Evolutionary conservation across 2,113 vertebrate genomes (phyloP).

Genomic region (Pseudorectes ferrugineus): DNA sequence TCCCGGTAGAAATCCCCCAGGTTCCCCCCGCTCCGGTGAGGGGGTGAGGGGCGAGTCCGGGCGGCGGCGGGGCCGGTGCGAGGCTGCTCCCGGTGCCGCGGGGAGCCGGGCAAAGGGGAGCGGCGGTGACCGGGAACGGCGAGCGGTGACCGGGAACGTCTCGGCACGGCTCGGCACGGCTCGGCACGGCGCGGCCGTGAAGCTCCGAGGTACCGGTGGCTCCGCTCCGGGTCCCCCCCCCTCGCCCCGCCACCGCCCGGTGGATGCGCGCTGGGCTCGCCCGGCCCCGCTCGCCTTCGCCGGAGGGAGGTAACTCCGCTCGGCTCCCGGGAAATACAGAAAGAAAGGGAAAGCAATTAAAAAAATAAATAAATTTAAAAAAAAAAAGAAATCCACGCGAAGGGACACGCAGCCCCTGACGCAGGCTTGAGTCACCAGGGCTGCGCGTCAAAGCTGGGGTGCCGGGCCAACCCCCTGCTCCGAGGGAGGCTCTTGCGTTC

Average conservation of each 20-base stretch:
- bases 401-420: constrained; percentile 61
- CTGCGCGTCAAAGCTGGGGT: constrained; percentile 62
- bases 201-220: not conserved
- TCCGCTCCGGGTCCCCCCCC: not conserved
- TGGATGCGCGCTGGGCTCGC: constrained; percentile 5
- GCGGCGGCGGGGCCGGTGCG: not conserved
- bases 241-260: not conserved
- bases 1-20: not conserved
- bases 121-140: not conserved
- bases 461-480: not conserved
- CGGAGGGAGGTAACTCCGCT: not conserved
- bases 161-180: too few species aligned
- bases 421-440: constrained; percentile 74
- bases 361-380: not conserved
- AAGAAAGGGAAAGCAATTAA: not conserved
- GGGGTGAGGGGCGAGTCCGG: not conserved
- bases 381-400: not conserved
- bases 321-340: not conserved
- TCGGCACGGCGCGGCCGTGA: not conserved
- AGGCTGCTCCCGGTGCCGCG: not conserved
- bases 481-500: not conserved
- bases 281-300: not conserved
- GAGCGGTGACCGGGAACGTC: not conserved
- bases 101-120: not conserved
- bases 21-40: not conserved